Base-by-base conservation (phyloP, 1,140 invertebrate species). In the Apis dorsata region DNA sequence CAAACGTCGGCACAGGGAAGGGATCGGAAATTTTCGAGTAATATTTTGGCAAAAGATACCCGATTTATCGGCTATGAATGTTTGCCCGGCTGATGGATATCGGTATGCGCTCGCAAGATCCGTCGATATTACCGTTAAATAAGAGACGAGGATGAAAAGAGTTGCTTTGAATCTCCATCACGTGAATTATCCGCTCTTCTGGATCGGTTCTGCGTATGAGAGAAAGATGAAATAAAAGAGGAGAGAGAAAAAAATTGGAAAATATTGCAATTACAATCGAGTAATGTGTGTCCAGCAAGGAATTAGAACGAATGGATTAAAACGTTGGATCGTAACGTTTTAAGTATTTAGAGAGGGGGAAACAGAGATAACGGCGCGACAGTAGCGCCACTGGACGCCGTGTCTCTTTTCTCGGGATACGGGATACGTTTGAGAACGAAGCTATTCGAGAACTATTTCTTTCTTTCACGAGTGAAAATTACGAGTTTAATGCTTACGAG, bases 1-100 rank as follows among this genome's bases (percentile, higher is more conserved):
- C 13, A 49, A 53, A 17, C 17, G 11, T 11, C 28, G 13, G n/a
- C 65, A 66, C 17, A 17, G 1, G 9, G 5, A 15, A 21, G 28
- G 53, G n/a, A 55, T 77, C 55, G 76, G 19, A 78, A 69, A 49
- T 78, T 63, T 69, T 11, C 63, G 34, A 49, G 24, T 49, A 78
- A 57, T 5, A 34, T 57, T 59, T 70, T 0, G 11, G 3, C 12
- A 59, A 69, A 78, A 69, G 34, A 49, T 69, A n/a, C n/a, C 3
- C 53, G 76, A 69, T 69, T 69, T 69, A 69, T 78, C 53, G 63
- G 19, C 28, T 68, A n/a, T 21, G n/a, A 78, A 78, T 57, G 21
- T 78, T 78, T 78, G 28, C 19, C 8, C 51, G 51, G 28, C 12
- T 57, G 65, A 69, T 69, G 10, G 34, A 78, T 69, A 78, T 69